Evolutionary conservation across 2,888 invertebrate genomes (phyloP), one percentile per base, ranked within the genome.

Genomic region (Conchocele bisecta): DNA sequence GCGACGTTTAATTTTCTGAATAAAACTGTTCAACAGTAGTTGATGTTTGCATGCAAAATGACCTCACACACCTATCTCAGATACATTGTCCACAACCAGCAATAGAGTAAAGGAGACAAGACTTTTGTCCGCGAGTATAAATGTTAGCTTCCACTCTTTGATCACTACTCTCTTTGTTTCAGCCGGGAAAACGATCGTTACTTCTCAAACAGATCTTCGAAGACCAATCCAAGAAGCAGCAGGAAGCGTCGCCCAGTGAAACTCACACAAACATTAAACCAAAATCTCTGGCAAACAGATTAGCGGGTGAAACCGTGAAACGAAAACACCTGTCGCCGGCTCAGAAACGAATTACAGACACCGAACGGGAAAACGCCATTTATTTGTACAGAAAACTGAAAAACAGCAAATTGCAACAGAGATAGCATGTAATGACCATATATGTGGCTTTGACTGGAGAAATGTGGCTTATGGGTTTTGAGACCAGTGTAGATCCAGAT

Each of bases 381-480:
- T 63, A 82, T 20, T 33, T 84, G 35, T 88, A 88, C 64, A 82
- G 87, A 75, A 70, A 81, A 51, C 68, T 86, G 72, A 86, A 84
- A 68, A 68, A 79, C 7, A 70, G 77, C 24, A 77, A 67, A 22
- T 41, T 54, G 28, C 54, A 48, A 41, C 35, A 15, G 2, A 56
- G 56, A 29, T 51, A 29, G 29, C 22, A n/a, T 20, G 7, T 9
- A 6, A 17, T 9, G n/a, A n/a, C n/a, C n/a, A n/a, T n/a, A n/a
- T n/a, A n/a, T n/a, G n/a, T n/a, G n/a, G n/a, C n/a, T n/a, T n/a
- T n/a, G n/a, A n/a, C n/a, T n/a, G n/a, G n/a, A n/a, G n/a, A n/a
- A n/a, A n/a, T n/a, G n/a, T n/a, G n/a, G n/a, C n/a, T n/a, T n/a
- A n/a, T n/a, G n/a, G n/a, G n/a, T n/a, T n/a, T n/a, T n/a, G n/a